Percentiles rank a stretch among this genome's conserved stretches.
phyloP scores from a whole-genome alignment of 2,797 vertebrate genomes.

The Ptychobarbus kaznakovi region DNA sequence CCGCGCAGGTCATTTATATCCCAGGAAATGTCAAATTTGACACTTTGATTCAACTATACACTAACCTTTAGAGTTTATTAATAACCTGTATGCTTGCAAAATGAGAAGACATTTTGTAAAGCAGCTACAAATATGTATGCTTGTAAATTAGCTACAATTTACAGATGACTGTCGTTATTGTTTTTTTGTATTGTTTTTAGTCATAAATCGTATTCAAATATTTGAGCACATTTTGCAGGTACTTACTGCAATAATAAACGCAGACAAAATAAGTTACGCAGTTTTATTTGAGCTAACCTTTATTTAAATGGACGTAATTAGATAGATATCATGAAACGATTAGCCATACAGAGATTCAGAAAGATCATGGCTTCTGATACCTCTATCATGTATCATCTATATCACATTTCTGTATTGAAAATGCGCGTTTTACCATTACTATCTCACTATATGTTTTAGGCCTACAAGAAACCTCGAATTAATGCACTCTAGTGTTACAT shows the following conservation, averaged over 20 bases:
- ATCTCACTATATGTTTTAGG: conserved; percentile 47
- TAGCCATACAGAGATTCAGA: conserved; percentile 20
- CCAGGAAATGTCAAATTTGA: not conserved
- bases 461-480: conserved; percentile 66
- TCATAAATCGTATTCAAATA: not conserved
- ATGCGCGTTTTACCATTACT: conserved; percentile 53
- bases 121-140: not conserved
- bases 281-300: conserved; percentile 31
- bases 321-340: conserved; percentile 47
- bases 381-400: not conserved
- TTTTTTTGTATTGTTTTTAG: not conserved
- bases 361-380: conserved; percentile 20
- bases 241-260: conserved; percentile 31
- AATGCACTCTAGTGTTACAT: conserved; percentile 57
- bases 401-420: conserved; percentile 9
- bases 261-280: conserved; percentile 30
- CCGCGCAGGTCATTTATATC: conserved; percentile 3
- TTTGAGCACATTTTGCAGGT: not conserved
- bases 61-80: not conserved
- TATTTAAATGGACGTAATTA: conserved; percentile 55
- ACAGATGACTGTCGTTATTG: not conserved
- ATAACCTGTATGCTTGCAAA: not conserved
- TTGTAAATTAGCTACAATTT: not conserved
- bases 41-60: not conserved
- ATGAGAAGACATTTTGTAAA: not conserved